Conservation (phyloP, 37 sponge, comb jelly and placozoan genomes). For the Hexactinellida sp. region DNA sequence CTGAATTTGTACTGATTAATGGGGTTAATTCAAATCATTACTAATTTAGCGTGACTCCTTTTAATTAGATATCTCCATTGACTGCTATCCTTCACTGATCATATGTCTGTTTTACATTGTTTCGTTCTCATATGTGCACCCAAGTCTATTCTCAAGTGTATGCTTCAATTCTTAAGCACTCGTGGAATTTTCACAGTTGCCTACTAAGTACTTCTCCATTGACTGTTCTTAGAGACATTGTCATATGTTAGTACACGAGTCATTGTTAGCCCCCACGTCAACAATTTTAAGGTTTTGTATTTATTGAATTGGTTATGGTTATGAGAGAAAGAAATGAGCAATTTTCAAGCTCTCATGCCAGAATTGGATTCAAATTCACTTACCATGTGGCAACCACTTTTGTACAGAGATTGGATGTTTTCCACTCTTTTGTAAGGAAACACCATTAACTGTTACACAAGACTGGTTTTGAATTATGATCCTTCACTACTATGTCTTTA, state of each 20-base stretch:
- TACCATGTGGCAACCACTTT: background rate
- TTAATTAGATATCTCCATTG: background rate
- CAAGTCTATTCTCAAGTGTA: background rate
- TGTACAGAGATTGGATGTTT: background rate
- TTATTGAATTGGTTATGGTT: background rate
- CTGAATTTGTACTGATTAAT: background rate
- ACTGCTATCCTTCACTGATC: background rate
- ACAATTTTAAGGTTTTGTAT: background rate
- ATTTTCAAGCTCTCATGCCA: background rate
- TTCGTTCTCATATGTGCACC: background rate
- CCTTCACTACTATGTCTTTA: no score
- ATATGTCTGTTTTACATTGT: background rate
- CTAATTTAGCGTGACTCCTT: background rate
- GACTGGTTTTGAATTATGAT: no score
- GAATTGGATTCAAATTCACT: background rate
- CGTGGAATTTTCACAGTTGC: background rate
- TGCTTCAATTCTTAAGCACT: background rate
- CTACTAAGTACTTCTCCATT: background rate
- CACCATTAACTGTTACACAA: no score
- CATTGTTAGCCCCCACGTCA: background rate
- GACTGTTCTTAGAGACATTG: background rate
- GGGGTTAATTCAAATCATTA: background rate
- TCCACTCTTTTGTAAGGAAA: background rate
- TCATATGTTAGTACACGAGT: constrained; percentile 12
- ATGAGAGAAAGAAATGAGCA: background rate